Conservation (phyloP, 2,888 invertebrate species). For the Syrista parreyssii region DNA sequence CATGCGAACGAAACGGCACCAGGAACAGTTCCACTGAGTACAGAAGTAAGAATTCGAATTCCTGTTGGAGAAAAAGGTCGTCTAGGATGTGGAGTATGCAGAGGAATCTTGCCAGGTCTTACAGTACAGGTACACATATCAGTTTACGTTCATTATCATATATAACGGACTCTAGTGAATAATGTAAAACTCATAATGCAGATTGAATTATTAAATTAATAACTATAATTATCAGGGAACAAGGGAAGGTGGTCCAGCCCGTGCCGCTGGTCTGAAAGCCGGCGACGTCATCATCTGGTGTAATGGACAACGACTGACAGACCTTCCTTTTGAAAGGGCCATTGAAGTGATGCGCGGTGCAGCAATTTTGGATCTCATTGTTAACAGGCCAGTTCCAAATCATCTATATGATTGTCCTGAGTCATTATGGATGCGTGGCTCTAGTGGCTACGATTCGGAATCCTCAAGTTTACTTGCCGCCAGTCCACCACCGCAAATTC, state of each 20-base stretch:
- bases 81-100: slow-evolving; percentile 80
- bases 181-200: background rate
- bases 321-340: slow-evolving; percentile 60
- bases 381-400: slow-evolving; percentile 66
- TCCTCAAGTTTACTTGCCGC: slow-evolving; percentile 53
- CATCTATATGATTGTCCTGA: slow-evolving; percentile 59
- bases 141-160: background rate
- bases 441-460: slow-evolving; percentile 61
- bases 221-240: slow-evolving; percentile 76
- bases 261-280: slow-evolving; percentile 87
- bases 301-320: slow-evolving; percentile 73
- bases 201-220: background rate
- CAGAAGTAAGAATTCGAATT: slow-evolving; percentile 80
- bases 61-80: slow-evolving; percentile 85
- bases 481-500: slow-evolving; percentile 44
- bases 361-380: slow-evolving; percentile 65
- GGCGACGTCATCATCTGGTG: slow-evolving; percentile 93
- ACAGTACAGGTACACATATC: slow-evolving; percentile 56
- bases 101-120: slow-evolving; percentile 60
- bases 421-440: slow-evolving; percentile 56
- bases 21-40: slow-evolving; percentile 70
- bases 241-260: slow-evolving; percentile 87
- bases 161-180: background rate
- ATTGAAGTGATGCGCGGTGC: slow-evolving; percentile 61
- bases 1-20: slow-evolving; percentile 68